Base-by-base conservation (phyloP, 2,113 vertebrate genomes). In the Sitta europaea region DNA sequence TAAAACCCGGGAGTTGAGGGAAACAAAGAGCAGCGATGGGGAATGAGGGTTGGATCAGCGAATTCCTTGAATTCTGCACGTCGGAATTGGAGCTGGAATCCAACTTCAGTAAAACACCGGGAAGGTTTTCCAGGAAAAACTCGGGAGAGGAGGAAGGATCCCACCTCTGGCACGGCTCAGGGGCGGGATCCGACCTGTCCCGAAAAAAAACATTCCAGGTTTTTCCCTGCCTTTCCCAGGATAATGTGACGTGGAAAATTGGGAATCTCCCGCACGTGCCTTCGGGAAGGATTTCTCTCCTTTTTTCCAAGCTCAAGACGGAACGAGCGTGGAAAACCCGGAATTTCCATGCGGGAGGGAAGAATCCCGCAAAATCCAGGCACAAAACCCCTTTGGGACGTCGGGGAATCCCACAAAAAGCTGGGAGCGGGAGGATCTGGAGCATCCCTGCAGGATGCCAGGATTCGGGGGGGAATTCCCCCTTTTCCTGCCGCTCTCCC, bases 361-460 rank as follows among this genome's bases (percentile, higher is more conserved):
- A 0, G 23, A 61, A 77, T 38, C 40, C 4, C 0, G 2, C 33
- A 57, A 76, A 18, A 48, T 13, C 5, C 22, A 7, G 14, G 45
- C 50, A 24, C 10, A 0, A 20, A 50, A 40, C 7, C 8, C 15
- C 1, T 50, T 45, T 0, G 6, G 27, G 17, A 14, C 1, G 0
- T 13, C 25, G 1, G n/a, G 1, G 33, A 27, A 29, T 8, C 4
- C 2, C 67, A 23, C 31, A 2, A 3, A 12, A 2, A 19, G 4
- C 31, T 22, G 0, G 1, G 43, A 51, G 51, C 0, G 1, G 62
- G 67, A 7, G 0, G 25, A 18, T 12, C 50, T 0, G 6, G 35
- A 82, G 31, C 51, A 27, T 6, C 28, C 35, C 40, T 29, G 1
- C 4, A 1, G 58, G 67, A 27, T 3, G 1, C 3, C 33, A 23